Evolutionary conservation across 53 echinoderm and acorn worm species (phyloP).

Genomic region (Holothuria leucospilota): DNA sequence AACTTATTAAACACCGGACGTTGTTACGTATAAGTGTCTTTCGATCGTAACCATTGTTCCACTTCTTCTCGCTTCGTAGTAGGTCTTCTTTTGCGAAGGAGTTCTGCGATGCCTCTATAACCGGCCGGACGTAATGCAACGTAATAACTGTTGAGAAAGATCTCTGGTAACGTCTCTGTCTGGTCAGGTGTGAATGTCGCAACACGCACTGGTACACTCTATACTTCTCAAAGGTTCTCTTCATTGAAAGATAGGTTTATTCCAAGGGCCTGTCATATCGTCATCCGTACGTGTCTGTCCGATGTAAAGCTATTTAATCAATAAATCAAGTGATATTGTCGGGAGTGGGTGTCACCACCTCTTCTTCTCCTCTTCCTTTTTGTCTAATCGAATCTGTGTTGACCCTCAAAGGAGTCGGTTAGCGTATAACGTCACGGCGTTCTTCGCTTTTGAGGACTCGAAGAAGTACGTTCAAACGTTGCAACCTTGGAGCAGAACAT

Average conservation of each 20-base stretch:
- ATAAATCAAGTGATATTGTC: neutral
- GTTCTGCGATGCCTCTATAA: neutral
- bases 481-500: neutral
- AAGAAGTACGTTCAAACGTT: neutral
- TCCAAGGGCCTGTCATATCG: too few relatives aligned
- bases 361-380: too few relatives aligned
- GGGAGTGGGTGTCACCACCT: neutral
- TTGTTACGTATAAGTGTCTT: slow-evolving; percentile 25
- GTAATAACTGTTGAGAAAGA: slow-evolving; percentile 10
- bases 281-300: neutral
- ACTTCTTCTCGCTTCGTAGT: too few relatives aligned
- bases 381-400: too few relatives aligned
- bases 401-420: neutral
- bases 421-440: neutral
- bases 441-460: neutral
- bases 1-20: too few relatives aligned
- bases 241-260: neutral
- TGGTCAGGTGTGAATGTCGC: neutral
- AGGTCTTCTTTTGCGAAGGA: too few relatives aligned
- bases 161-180: neutral
- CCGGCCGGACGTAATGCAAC: slow-evolving; percentile 33
- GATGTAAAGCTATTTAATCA: neutral
- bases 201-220: too few relatives aligned
- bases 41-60: too few relatives aligned
- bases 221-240: too few relatives aligned